Percentiles rank a stretch among this genome's conserved stretches.
phyloP scores from a whole-genome alignment of 2,113 vertebrate genomes.

The Pundamilia nyererei region DNA sequence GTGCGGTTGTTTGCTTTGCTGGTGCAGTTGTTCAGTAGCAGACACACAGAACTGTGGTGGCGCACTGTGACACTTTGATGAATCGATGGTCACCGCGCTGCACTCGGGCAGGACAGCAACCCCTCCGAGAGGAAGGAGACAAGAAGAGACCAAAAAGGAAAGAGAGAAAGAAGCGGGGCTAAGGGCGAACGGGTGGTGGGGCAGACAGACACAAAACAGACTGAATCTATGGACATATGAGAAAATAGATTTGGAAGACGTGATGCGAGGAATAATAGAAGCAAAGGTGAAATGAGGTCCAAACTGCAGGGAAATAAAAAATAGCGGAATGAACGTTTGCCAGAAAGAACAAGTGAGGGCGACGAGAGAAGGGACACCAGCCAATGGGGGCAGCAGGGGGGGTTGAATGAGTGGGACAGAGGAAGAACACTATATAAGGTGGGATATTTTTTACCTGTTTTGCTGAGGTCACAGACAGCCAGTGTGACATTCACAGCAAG shows the following conservation, averaged over 20 bases:
- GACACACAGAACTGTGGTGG: constrained; percentile 29
- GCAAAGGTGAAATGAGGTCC: constrained; percentile 11
- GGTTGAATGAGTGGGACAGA: constrained; percentile 15
- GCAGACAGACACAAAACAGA: not conserved
- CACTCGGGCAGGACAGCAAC: constrained; percentile 47
- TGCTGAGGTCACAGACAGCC: constrained; percentile 20
- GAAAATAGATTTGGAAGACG: constrained; percentile 6
- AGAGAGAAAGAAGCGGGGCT: not conserved
- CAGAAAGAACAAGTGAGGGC: not conserved
- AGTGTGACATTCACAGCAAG: constrained; percentile 25
- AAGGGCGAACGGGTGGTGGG: not conserved
- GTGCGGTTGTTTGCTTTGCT: constrained; percentile 58
- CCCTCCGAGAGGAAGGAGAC: constrained; percentile 42
- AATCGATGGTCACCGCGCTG: constrained; percentile 52
- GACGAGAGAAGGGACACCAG: not conserved
- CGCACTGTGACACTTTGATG: constrained; percentile 68
- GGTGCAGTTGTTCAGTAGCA: constrained; percentile 57
- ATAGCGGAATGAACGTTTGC: not conserved
- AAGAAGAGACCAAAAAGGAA: not conserved
- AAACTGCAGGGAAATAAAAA: not conserved
- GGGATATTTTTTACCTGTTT: not conserved
- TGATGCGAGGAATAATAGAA: not conserved
- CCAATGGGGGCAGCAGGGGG: not conserved
- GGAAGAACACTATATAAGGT: not conserved
- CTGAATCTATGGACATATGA: not conserved